Percentiles rank a stretch among this genome's conserved stretches.
Evolutionary conservation across 2,888 invertebrate species (phyloP).

Genomic region (Epirrhoe tristata): DNA sequence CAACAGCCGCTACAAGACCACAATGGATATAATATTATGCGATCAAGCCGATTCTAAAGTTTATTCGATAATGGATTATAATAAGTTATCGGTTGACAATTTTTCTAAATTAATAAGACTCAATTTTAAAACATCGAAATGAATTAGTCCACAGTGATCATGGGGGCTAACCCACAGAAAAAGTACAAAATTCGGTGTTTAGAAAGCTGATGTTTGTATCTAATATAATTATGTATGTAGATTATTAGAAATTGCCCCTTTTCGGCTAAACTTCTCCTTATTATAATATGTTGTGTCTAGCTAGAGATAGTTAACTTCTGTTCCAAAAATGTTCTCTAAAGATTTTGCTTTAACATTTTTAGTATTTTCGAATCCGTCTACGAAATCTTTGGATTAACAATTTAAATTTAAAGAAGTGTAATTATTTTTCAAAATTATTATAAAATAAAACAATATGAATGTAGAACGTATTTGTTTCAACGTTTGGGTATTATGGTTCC

Average conservation of each 20-base stretch:
- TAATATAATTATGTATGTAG: slow-evolving; percentile 74
- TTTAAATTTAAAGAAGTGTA: slow-evolving; percentile 74
- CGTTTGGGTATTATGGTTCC: slow-evolving; percentile 86
- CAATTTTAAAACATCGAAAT: slow-evolving; percentile 83
- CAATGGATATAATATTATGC: slow-evolving; percentile 75
- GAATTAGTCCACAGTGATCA: slow-evolving; percentile 82
- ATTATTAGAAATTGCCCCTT: slow-evolving; percentile 75
- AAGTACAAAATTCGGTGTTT: slow-evolving; percentile 86
- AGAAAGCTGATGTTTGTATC: slow-evolving; percentile 79
- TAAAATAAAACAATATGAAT: slow-evolving; percentile 74
- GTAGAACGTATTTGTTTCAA: slow-evolving; percentile 80
- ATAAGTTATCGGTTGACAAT: slow-evolving; percentile 81
- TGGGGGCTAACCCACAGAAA: slow-evolving; percentile 78
- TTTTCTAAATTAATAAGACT: slow-evolving; percentile 82
- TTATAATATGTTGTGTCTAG: slow-evolving; percentile 66
- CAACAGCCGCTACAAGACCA: slow-evolving; percentile 76
- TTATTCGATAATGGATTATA: slow-evolving; percentile 57
- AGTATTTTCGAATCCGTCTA: slow-evolving; percentile 83
- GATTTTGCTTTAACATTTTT: slow-evolving; percentile 74
- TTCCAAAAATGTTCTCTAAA: slow-evolving; percentile 73
- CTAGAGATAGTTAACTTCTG: slow-evolving; percentile 79
- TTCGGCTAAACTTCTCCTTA: slow-evolving; percentile 71
- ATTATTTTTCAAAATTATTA: slow-evolving; percentile 84
- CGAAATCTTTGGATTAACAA: slow-evolving; percentile 79
- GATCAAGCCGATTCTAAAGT: slow-evolving; percentile 64